Evolutionary conservation across 2,888 invertebrate genomes (phyloP).

Genomic region (Trachelus stipa): DNA sequence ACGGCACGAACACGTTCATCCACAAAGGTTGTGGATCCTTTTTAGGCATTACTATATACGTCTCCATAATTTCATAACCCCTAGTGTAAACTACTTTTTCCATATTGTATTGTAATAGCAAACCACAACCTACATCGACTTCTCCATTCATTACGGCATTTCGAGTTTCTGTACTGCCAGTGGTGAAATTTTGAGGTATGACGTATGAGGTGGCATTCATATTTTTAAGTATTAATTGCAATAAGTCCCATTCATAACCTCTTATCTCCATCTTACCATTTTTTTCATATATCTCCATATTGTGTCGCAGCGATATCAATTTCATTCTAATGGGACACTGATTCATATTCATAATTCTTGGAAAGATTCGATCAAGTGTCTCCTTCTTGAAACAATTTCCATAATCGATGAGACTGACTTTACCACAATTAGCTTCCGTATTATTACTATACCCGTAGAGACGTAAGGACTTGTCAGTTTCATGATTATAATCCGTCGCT

Average conservation of each 20-base stretch:
- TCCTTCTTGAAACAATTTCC: not conserved
- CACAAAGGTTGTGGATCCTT: not conserved
- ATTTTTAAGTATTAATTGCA: not conserved
- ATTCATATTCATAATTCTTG: not conserved
- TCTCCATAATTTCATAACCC: not conserved
- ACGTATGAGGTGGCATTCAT: not conserved
- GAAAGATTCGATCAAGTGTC: not conserved
- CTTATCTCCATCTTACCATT: not conserved
- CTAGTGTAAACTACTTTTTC: not conserved
- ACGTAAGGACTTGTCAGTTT: not conserved
- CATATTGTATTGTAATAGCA: not conserved
- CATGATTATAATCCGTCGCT: not conserved
- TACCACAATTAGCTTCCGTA: not conserved
- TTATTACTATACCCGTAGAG: conserved; percentile 1
- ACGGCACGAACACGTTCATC: not conserved
- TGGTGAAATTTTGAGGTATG: not conserved
- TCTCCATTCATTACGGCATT: not conserved
- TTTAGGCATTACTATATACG: not conserved
- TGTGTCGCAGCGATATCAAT: not conserved
- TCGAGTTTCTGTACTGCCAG: not conserved
- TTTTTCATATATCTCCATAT: not conserved
- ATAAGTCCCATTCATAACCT: not conserved
- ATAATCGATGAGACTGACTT: conserved; percentile 3
- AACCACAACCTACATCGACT: not conserved
- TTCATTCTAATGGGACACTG: not conserved